Base-by-base conservation (phyloP, 2,888 invertebrate genomes). In the Dolichopus griseipennis region DNA sequence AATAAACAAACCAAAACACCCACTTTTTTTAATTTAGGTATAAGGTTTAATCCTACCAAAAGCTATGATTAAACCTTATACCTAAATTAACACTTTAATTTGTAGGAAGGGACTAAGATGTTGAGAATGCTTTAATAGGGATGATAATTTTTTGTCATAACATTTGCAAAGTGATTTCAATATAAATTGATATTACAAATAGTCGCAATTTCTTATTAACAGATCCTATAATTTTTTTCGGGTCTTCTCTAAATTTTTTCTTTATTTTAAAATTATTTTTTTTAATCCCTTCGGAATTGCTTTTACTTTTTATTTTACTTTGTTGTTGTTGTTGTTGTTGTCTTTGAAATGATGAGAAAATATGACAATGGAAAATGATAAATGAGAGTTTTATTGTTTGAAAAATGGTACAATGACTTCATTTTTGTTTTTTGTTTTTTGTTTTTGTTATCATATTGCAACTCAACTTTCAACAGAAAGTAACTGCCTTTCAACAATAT, bases 341-440 rank as follows among this genome's bases (percentile, higher is more conserved):
- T 3, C 15, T 52, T 52, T 52, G 12, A 37, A 52, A 18, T 52
- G 52, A 15, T 52, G 52, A 52, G 37, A 52, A 18, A 52, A 52
- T 52, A 52, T 52, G 52, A 52, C 52, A 52, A 52, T 52, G 52
- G 52, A 52, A 52, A 52, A 52, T 52, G 52, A 52, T 52, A 52
- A 52, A 52, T 52, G 52, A 52, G 52, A 52, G 18, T 52, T 52
- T 52, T 52, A 52, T 52, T 52, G 18, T 52, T 52, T 52, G 52
- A 52, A 52, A 18, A 52, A 52, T 52, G 52, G 52, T 52, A 52
- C 52, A 52, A 52, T 52, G 52, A 52, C 52, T 52, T 52, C 52
- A 18, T 52, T 52, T 27, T 27, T 27, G n/a, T 15, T n/a, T 27
- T 27, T 27, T 27, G 27, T 27, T 27, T 27, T 52, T 52, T 52